Conservation (phyloP, 2,113 vertebrate species). For the Malurus melanocephalus region DNA sequence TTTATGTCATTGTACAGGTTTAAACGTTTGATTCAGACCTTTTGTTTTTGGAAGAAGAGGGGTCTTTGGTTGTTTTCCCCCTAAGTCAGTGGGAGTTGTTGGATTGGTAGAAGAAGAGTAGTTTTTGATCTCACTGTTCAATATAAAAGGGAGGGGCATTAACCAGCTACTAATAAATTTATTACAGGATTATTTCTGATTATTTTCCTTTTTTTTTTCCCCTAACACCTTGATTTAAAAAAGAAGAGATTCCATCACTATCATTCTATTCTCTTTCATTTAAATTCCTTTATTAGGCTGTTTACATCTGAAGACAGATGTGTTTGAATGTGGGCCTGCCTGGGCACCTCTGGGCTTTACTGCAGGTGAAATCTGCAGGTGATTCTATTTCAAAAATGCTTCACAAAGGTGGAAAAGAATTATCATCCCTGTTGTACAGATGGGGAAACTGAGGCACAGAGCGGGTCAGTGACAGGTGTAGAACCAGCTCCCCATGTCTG, state of each 20-base stretch:
- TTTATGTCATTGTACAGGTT: not conserved
- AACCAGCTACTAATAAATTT: not conserved
- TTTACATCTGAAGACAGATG: not conserved
- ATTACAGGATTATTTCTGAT: not conserved
- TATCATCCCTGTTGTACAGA: rapidly evolving
- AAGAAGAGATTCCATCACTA: not conserved
- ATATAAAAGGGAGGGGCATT: not conserved
- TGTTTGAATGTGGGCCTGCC: rapidly evolving
- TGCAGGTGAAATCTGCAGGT: not conserved
- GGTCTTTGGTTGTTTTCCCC: rapidly evolving
- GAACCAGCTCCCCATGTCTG: rapidly evolving
- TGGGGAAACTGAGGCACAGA: not conserved
- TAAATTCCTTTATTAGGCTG: not conserved
- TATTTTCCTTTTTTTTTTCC: rapidly evolving
- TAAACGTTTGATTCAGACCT: not conserved
- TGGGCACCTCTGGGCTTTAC: not conserved
- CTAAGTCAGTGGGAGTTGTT: not conserved
- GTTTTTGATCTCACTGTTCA: not conserved
- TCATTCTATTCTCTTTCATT: not conserved
- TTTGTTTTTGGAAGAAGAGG: not conserved
- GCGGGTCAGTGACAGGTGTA: not conserved
- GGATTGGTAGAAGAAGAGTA: not conserved
- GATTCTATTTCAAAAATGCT: not conserved
- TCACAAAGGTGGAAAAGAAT: not conserved
- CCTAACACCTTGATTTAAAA: not conserved